These are phyloP conservation scores for Pocillopora verrucosa DNA, from an alignment of 64 coral and sea anemone species.

Conservation along the genomic window DNA sequence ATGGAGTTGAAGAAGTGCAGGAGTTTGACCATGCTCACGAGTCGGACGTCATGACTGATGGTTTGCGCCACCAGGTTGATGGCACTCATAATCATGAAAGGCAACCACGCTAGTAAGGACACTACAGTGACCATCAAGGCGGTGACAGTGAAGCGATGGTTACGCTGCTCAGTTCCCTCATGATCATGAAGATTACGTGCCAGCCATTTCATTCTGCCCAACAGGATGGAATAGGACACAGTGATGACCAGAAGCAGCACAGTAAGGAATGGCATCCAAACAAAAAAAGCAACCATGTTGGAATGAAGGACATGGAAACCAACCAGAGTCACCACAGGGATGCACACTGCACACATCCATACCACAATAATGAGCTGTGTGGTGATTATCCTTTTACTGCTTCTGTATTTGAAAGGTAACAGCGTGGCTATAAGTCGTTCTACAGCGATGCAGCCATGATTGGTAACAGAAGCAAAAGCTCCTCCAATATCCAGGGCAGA, in stretches of 20 bases:
- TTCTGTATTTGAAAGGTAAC: constrained; percentile 29
- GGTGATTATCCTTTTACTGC: background rate
- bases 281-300: constrained; percentile 14
- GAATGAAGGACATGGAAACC: background rate
- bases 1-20: constrained; percentile 27
- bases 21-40: constrained; percentile 1
- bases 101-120: constrained; percentile 8
- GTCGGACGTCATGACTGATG: background rate
- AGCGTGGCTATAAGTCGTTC: constrained; percentile 42
- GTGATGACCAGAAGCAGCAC: background rate
- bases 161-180: background rate
- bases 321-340: background rate
- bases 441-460: constrained; percentile 45
- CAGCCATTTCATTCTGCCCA: background rate
- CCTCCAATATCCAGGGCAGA: constrained; percentile 8
- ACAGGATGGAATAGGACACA: background rate
- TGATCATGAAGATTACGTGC: background rate
- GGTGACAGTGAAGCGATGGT: constrained; percentile 14
- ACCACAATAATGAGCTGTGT: background rate
- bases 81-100: constrained; percentile 30
- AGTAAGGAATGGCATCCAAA: constrained; percentile 27
- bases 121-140: background rate
- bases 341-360: constrained; percentile 5
- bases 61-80: background rate
- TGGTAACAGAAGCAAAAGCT: constrained; percentile 37